These are phyloP conservation scores for Chloroclystis v-ata DNA, from an alignment of 2,888 invertebrate species.

Conservation along the genomic window DNA sequence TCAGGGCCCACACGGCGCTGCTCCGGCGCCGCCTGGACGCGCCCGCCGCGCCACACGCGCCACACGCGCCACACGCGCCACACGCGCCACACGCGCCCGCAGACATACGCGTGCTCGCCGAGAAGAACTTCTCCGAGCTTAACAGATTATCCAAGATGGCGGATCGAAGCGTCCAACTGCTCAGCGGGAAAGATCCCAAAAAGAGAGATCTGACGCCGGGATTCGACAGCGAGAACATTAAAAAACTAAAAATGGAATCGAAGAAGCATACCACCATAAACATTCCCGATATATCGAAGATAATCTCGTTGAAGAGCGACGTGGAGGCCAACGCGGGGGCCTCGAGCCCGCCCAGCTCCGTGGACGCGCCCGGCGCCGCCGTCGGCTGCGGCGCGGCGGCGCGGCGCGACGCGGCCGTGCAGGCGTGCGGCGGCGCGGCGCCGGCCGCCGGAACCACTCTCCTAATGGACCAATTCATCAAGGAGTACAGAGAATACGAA, in stretches of 20 bases:
- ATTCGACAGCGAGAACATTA: conserved; percentile 63
- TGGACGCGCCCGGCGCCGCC: conserved; percentile 63
- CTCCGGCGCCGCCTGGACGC: background rate
- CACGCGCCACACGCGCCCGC: conserved; percentile 5
- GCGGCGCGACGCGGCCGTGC: conserved; percentile 19
- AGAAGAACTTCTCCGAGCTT: conserved; percentile 69
- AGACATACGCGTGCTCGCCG: conserved; percentile 60
- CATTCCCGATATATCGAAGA: conserved; percentile 64
- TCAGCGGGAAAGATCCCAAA: conserved; percentile 54
- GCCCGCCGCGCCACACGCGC: too few species aligned
- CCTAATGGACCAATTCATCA: conserved; percentile 56
- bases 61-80: background rate
- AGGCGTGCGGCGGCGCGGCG: conserved; percentile 40
- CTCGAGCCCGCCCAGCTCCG: conserved; percentile 58
- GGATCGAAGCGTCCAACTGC: conserved; percentile 63
- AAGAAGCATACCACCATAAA: conserved; percentile 53
- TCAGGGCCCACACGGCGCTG: conserved; percentile 30
- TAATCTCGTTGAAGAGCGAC: conserved; percentile 56
- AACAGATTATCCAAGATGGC: conserved; percentile 70
- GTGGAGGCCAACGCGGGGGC: conserved; percentile 38
- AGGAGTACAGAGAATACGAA: conserved; percentile 72
- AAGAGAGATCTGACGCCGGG: conserved; percentile 64
- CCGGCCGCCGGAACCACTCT: conserved; percentile 66
- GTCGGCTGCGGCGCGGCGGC: conserved; percentile 44
- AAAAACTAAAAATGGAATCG: conserved; percentile 42